phyloP scores from a whole-genome alignment of 92 coral and sea anemone species.

The Zoanthus solanderi region DNA sequence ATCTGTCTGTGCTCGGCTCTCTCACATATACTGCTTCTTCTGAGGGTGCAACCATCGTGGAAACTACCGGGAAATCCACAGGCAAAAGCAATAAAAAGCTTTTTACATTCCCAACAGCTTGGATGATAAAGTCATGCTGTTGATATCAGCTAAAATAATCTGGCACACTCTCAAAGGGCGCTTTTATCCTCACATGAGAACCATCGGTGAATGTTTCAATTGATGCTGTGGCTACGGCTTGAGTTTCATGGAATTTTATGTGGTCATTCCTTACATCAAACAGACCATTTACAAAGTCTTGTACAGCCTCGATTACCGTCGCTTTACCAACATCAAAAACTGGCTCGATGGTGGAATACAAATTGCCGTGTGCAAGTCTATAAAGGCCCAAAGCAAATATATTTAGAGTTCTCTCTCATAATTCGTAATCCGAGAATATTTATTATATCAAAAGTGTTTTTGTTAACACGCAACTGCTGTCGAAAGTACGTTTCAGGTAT shows the following conservation, averaged over 20 bases:
- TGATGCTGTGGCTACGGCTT: slow-evolving; percentile 48
- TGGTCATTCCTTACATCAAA: slow-evolving; percentile 39
- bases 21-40: neutral
- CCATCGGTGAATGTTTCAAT: slow-evolving; percentile 53
- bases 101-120: slow-evolving; percentile 25
- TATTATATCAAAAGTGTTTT: slow-evolving; percentile 33
- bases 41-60: neutral
- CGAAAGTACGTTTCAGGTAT: slow-evolving; percentile 60
- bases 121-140: neutral
- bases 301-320: slow-evolving; percentile 59
- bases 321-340: slow-evolving; percentile 55
- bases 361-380: slow-evolving; percentile 50
- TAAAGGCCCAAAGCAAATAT: slow-evolving; percentile 57
- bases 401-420: slow-evolving; percentile 37
- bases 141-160: slow-evolving; percentile 51
- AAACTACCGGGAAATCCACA: slow-evolving; percentile 39
- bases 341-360: slow-evolving; percentile 53
- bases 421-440: slow-evolving; percentile 22
- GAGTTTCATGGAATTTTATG: slow-evolving; percentile 54
- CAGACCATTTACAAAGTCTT: slow-evolving; percentile 44
- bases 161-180: slow-evolving; percentile 59
- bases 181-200: slow-evolving; percentile 56
- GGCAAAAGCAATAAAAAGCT: slow-evolving; percentile 36
- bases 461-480: slow-evolving; percentile 36
- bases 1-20: slow-evolving; percentile 12